Conservation (phyloP, 1,140 invertebrate species). For the Gonatopus flavifemur region DNA sequence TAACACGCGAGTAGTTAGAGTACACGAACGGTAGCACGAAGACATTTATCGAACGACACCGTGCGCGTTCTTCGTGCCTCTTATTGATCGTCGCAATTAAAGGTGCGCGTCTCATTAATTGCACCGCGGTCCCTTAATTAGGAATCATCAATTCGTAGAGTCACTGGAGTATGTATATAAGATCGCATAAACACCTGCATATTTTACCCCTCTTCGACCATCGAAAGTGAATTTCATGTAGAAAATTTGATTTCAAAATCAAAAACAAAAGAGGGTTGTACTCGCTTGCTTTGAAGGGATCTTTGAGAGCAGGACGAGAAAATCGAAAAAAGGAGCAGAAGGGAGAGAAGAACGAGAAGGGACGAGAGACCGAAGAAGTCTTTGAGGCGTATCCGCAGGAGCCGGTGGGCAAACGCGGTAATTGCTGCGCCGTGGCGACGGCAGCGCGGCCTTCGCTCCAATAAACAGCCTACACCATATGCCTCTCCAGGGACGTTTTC, state of each 20-base stretch:
- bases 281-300: no score
- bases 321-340: constrained; percentile 19
- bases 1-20: constrained; percentile 8
- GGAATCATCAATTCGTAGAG: constrained; percentile 50
- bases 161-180: no score
- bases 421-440: constrained; percentile 42
- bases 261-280: no score
- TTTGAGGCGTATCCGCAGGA: constrained; percentile 34
- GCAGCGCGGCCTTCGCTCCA: constrained; percentile 35
- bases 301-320: constrained; percentile 13
- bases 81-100: constrained; percentile 56
- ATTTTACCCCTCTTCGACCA: background rate
- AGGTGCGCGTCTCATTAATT: constrained; percentile 52
- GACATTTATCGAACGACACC: constrained; percentile 51
- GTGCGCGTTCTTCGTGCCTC: constrained; percentile 8
- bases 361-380: constrained; percentile 20
- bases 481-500: constrained; percentile 19
- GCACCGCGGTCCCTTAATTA: constrained; percentile 50
- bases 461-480: constrained; percentile 43
- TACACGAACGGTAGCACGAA: constrained; percentile 47
- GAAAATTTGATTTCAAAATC: no score
- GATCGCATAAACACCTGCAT: background rate
- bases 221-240: constrained; percentile 1
- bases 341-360: constrained; percentile 9
- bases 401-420: constrained; percentile 38